Conservation (phyloP, 2,797 vertebrate genomes). For the Parambassis ranga region DNA sequence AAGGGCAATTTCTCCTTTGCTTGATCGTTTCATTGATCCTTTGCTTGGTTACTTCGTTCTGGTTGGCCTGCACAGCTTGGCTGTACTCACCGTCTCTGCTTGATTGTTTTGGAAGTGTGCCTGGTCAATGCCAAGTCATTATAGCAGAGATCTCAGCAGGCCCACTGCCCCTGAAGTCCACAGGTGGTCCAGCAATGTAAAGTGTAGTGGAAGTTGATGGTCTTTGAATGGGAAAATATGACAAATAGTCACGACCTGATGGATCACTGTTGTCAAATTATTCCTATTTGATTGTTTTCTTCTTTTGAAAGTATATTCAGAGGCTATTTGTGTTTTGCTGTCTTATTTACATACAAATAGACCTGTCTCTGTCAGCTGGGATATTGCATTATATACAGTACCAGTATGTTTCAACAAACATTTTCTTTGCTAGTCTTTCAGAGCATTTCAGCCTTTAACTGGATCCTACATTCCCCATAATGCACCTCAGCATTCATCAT, state of each 20-base stretch:
- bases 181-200: conserved; percentile 43
- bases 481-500: neutral
- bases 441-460: neutral
- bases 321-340: neutral
- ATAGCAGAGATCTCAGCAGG: conserved; percentile 35
- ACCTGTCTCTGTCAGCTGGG: neutral
- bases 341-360: conserved; percentile 25
- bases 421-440: neutral
- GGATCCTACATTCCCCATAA: neutral
- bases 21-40: conserved; percentile 21
- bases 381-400: neutral
- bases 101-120: conserved; percentile 59
- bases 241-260: neutral
- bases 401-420: neutral
- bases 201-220: neutral
- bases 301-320: neutral
- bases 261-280: neutral
- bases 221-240: neutral
- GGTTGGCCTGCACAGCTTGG: conserved; percentile 28
- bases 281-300: conserved; percentile 2
- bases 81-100: conserved; percentile 24
- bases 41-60: conserved; percentile 18
- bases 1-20: neutral
- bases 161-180: conserved; percentile 24
- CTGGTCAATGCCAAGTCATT: conserved; percentile 55